Evolutionary conservation across 2,888 invertebrate genomes (phyloP), one percentile per base, ranked within the genome.

Genomic region (Lottia scabra): DNA sequence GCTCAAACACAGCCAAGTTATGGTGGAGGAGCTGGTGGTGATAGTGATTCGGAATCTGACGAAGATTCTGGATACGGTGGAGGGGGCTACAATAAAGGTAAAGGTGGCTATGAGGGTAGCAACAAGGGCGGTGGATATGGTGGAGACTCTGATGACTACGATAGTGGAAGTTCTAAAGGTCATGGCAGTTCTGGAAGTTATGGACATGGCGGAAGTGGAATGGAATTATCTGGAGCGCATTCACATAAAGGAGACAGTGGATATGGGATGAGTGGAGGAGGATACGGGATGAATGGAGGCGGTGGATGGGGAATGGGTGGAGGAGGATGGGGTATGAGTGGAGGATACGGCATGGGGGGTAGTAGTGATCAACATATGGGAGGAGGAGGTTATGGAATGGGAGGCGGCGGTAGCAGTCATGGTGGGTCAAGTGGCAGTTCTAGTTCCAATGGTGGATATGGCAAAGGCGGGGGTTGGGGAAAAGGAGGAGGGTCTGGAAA

Each of bases 51-150:
- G n/a, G 67, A 56, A 45, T 16, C 26, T 71, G 43, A 38, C 4
- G 26, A 56, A 15, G 23, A 44, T 43, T 62, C 38, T 23, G 26
- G 63, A 43, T 23, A 48, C n/a, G 56, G 12, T 8, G 56, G 26
- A 56, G 68, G 26, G 15, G 68, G 26, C 8, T 38, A 45, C 43
- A 43, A 45, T 66, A 67, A 72, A 73, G 62, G 75, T 70, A 27
- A 65, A 75, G 64, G 76, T 65, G 27, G 67, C 38, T n/a, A 43
- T 70, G 66, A 30, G 23, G 16, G 30, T 66, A 46, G 48, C 6
- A 46, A 65, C 66, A 27, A 65, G 44, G n/a, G 65, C 63, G 45
- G 65, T 70, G 27, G 65, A 65, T 44, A 65, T 65, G 44, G 65
- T 45, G 44, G 30, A 44, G 45, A 65, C 45, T 67, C 26, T 26